Base-by-base conservation (phyloP, 2,888 invertebrate genomes). In the Rapana venosa region DNA sequence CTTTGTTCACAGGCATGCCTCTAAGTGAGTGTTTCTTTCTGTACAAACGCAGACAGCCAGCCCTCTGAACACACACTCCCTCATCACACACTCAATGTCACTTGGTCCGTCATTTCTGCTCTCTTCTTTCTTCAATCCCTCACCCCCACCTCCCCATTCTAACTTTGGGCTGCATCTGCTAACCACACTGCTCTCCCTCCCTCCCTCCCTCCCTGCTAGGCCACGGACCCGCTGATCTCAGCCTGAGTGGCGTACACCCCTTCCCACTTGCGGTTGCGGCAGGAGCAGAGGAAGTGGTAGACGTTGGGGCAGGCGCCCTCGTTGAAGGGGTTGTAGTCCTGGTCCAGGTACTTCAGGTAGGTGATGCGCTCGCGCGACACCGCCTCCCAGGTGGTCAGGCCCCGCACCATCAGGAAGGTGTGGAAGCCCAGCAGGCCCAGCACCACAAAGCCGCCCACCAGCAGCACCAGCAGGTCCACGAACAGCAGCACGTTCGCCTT, bases 381-480 rank as follows among this genome's bases (percentile, higher is more conserved):
- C 30, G 93, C 93, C 92, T 96, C 96, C 96, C 96, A 96, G 2
- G 96, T 96, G 0, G 96, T 96, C 66, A 94, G 91, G 90, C 96
- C 96, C 79, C 90, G 88, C 22, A 93, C 88, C 94, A 96, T 95
- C 35, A 96, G 93, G 92, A 96, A 96, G 26, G 95, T 94, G 92
- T 96, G 96, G 90, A 96, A 95, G 84, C 93, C 90, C 61, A 94
- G 91, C 26, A 96, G 94, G 8, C 95, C 94, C 15, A 94, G 56
- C 5, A 95, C 95, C 0, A 94, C 93, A 20, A 95, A 91, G 26
- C 94, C 95, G 36, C 94, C 94, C n/a, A 95, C 77, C 0, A 94
- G 90, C 35, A 96, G 92, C 15, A 96, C 93, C n/a, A 95, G 81
- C 58, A 94, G 92, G 90, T 95, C 94, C 58, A 95, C 90, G 70